phyloP scores from a whole-genome alignment of 2,113 vertebrate species.

The Amphiprion ocellaris region DNA sequence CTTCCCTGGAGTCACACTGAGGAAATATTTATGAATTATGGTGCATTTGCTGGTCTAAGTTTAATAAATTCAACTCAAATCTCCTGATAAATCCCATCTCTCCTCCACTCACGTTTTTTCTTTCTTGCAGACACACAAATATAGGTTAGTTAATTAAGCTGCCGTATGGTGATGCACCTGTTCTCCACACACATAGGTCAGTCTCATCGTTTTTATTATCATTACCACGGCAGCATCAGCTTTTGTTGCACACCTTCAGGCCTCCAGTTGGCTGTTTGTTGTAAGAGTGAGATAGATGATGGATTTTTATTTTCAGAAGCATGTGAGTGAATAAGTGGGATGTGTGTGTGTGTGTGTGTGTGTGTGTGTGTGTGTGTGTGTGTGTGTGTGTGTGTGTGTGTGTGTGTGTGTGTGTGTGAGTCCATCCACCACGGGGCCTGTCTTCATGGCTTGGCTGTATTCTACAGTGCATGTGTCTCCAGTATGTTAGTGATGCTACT shows the following conservation, averaged over 20 bases:
- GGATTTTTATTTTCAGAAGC: too few species aligned
- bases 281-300: not conserved
- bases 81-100: not conserved
- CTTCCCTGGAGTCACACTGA: constrained; percentile 16
- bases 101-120: not conserved
- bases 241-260: constrained; percentile 10
- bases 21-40: constrained; percentile 52
- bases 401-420: constrained; percentile 4
- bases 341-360: not conserved
- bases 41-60: constrained; percentile 26
- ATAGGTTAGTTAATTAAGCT: constrained; percentile 34
- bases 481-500: constrained; percentile 92
- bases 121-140: constrained; percentile 8
- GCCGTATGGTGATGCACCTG: constrained; percentile 5
- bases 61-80: constrained; percentile 34
- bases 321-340: not conserved
- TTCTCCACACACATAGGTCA: constrained; percentile 23
- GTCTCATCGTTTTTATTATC: not conserved
- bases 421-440: constrained; percentile 23
- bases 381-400: not conserved
- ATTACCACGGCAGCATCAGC: constrained; percentile 13
- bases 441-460: constrained; percentile 92
- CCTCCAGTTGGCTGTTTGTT: not conserved
- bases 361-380: not conserved
- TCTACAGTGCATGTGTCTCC: constrained; percentile 99